These are phyloP conservation scores for Thryonomys swinderianus DNA, from an alignment of 2,113 vertebrate genomes.

Conservation along the genomic window DNA sequence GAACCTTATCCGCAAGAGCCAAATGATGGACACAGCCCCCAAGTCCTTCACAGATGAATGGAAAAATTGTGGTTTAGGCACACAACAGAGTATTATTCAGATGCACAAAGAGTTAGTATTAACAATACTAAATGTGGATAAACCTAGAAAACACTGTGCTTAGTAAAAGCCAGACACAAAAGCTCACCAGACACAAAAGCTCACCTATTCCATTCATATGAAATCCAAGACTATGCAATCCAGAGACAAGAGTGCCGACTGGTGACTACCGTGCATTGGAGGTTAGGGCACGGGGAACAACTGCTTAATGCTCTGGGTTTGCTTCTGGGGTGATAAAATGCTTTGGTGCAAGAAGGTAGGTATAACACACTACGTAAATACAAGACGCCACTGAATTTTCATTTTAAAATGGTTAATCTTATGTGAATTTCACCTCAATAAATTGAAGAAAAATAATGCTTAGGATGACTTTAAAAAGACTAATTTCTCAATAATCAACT, in stretches of 20 bases:
- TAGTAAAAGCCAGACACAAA: neutral
- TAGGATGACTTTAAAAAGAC: neutral
- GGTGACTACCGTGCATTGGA: neutral
- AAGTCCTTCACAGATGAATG: neutral
- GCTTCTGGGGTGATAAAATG: neutral
- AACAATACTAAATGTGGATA: neutral
- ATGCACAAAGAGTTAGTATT: neutral
- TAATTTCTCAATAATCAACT: neutral
- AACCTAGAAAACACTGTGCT: neutral
- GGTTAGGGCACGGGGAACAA: neutral
- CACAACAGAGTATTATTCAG: neutral
- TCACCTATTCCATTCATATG: neutral
- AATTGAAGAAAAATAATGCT: neutral
- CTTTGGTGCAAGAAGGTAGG: neutral
- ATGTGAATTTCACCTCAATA: neutral
- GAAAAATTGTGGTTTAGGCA: neutral
- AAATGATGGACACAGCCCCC: neutral
- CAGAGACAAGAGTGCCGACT: neutral
- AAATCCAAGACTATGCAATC: neutral
- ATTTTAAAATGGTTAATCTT: conserved; percentile 33
- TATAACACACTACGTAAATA: neutral
- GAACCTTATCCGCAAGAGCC: neutral
- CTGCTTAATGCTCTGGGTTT: neutral
- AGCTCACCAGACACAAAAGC: too few species aligned
- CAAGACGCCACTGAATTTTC: neutral